These are phyloP conservation scores for Perdita meconis DNA, from an alignment of 2,888 invertebrate species.

Conservation along the genomic window DNA sequence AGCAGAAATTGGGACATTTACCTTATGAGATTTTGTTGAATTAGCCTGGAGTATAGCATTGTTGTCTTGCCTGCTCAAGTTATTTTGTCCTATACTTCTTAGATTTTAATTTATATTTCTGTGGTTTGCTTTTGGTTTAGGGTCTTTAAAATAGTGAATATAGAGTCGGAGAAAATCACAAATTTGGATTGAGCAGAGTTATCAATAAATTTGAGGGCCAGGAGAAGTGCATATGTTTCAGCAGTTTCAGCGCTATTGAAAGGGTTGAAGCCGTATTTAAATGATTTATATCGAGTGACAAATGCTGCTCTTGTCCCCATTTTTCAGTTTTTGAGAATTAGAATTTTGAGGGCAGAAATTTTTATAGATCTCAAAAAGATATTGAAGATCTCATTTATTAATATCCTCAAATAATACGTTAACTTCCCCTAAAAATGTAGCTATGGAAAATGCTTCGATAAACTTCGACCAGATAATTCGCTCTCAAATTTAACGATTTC, in stretches of 20 bases:
- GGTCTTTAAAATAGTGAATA: neutral
- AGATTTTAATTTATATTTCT: neutral
- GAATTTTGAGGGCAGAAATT: no score
- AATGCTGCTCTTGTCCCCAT: neutral
- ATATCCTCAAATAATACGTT: no score
- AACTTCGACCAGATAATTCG: no score
- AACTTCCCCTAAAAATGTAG: no score
- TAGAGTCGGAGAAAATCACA: neutral
- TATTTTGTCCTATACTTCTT: constrained; percentile 4
- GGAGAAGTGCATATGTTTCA: neutral
- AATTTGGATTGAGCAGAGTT: neutral
- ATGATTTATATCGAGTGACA: neutral
- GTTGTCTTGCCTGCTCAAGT: neutral
- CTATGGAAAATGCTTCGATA: no score
- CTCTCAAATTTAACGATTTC: no score
- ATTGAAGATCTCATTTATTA: no score
- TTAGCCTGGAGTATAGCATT: no score
- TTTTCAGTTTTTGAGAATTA: neutral
- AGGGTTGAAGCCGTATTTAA: neutral
- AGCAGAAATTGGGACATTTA: no score
- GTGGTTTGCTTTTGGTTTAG: neutral
- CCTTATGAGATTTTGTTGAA: no score
- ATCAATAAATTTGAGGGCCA: neutral
- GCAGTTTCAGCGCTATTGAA: neutral
- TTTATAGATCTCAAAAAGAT: no score